phyloP scores from a whole-genome alignment of 2,113 vertebrate genomes.

The Clinocottus analis region DNA sequence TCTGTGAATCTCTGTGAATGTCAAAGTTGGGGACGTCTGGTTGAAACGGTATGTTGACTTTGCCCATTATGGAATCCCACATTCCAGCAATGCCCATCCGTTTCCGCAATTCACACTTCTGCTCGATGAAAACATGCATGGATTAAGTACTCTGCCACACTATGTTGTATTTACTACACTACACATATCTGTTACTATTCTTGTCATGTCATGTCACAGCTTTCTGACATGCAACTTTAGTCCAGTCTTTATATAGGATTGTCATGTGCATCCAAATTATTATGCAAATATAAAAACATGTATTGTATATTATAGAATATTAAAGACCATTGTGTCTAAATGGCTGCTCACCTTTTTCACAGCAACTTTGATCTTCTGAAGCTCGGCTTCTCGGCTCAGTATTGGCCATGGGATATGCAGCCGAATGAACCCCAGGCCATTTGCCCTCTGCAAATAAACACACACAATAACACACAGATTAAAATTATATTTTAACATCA shows the following conservation, averaged over 20 bases:
- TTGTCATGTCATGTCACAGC: neutral
- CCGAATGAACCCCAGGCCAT: constrained; percentile 89
- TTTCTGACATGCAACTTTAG: neutral
- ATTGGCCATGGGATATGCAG: constrained; percentile 96
- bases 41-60: constrained; percentile 88
- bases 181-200: neutral
- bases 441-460: constrained; percentile 77
- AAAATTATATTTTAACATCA: neutral
- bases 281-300: neutral
- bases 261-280: neutral
- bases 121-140: constrained; percentile 14
- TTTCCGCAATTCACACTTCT: constrained; percentile 92
- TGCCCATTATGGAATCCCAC: constrained; percentile 83
- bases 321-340: neutral
- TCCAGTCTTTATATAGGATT: neutral
- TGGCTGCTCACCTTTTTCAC: constrained; percentile 91
- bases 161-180: neutral
- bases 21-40: constrained; percentile 87
- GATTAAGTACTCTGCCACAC: neutral
- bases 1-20: constrained; percentile 69
- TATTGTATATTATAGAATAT: neutral
- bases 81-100: constrained; percentile 85
- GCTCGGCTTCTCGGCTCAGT: constrained; percentile 95
- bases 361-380: constrained; percentile 97
- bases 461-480: constrained; percentile 18